Evolutionary conservation across 2,797 vertebrate species (phyloP).

Genomic region (Benthosema pterotum): DNA sequence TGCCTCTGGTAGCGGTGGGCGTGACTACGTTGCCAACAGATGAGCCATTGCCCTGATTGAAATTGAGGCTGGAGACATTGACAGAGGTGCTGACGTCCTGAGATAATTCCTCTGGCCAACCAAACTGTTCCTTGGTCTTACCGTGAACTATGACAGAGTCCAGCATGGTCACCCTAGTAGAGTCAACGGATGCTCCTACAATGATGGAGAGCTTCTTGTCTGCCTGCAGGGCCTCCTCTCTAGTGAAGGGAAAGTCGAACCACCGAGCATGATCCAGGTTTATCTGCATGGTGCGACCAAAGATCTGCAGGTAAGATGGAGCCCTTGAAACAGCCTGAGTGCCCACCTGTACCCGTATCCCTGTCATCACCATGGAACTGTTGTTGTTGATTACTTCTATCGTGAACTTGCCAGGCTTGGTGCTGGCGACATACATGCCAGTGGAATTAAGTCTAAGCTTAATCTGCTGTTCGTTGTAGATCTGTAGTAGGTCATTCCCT

Average conservation of each 20-base stretch:
- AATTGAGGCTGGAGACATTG: constrained; percentile 94
- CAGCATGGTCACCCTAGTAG: constrained; percentile 98
- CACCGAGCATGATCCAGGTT: constrained; percentile 94
- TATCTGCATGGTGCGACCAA: constrained; percentile 97
- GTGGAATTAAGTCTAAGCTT: constrained; percentile 98
- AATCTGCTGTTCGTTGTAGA: constrained; percentile 98
- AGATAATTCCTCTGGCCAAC: constrained; percentile 96
- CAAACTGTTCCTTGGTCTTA: constrained; percentile 99
- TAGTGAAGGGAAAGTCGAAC: constrained; percentile 98
- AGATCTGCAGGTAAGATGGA: constrained; percentile 95
- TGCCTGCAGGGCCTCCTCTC: constrained; percentile 96
- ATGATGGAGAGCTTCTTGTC: constrained; percentile 98
- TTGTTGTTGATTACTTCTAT: constrained; percentile 96
- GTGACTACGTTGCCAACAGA: constrained; percentile 86
- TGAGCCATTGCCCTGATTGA: constrained; percentile 90
- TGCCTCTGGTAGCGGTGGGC: constrained; percentile 86
- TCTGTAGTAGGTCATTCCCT: constrained; percentile 95
- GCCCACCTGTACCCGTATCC: constrained; percentile 96
- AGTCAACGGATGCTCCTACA: constrained; percentile 97
- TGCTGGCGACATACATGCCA: constrained; percentile 99
- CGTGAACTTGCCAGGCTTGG: constrained; percentile 97
- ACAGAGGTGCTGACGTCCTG: constrained; percentile 96
- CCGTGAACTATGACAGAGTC: constrained; percentile 98
- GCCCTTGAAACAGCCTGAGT: constrained; percentile 95
- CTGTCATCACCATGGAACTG: constrained; percentile 98